phyloP scores from a whole-genome alignment of 1,140 invertebrate genomes.

The Octopus sinensis region DNA sequence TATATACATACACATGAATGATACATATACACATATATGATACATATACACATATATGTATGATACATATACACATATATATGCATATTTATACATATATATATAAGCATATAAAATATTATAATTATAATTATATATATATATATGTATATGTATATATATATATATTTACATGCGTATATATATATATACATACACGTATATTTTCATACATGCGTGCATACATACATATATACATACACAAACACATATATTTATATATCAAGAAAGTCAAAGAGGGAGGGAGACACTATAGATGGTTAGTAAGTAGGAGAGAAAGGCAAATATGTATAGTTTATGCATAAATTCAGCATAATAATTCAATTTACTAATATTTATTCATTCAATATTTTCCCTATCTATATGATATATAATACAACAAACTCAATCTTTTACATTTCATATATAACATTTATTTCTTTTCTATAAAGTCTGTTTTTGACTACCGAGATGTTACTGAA shows the following conservation, averaged over 20 bases:
- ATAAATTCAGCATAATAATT: no score
- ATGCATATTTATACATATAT: background rate
- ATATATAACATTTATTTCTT: no score
- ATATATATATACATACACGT: background rate
- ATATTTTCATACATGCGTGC: background rate
- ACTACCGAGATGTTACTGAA: no score
- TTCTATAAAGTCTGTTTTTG: no score
- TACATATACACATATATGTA: background rate
- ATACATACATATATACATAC: constrained; percentile 1
- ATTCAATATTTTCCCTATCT: no score
- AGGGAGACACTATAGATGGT: background rate
- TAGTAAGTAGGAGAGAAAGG: background rate
- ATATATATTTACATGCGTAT: background rate
- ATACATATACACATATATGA: no score
- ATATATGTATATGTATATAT: background rate
- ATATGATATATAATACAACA: no score
- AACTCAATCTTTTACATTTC: no score
- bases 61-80: background rate
- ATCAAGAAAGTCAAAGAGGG: background rate
- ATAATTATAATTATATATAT: background rate
- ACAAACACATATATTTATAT: background rate
- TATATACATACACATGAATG: background rate
- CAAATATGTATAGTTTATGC: no score
- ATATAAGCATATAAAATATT: background rate
- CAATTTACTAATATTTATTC: no score